A percentile compares a stretch with the other conserved stretches of the same genome.
These are phyloP conservation scores for Rallus limicola DNA, from an alignment of 2,113 vertebrate species.

Conservation along the genomic window DNA sequence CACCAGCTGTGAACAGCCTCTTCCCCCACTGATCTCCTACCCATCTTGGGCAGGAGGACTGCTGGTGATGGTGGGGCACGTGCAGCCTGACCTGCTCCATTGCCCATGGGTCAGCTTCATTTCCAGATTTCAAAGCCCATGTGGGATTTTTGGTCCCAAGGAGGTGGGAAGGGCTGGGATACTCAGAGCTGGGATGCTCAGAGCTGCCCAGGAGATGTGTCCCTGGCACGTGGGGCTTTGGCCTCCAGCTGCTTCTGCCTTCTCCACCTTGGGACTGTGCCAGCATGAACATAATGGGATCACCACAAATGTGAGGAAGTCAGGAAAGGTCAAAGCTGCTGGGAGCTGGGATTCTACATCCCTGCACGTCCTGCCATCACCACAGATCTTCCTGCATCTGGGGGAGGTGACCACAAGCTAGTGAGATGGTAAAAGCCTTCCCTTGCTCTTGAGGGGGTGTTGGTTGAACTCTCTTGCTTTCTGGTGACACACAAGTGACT, in stretches of 20 bases:
- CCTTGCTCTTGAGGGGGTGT: neutral
- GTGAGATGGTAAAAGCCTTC: neutral
- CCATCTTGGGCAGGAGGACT: neutral
- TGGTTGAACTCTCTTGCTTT: neutral
- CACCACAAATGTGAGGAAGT: neutral
- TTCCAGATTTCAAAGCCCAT: neutral
- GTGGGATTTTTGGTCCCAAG: neutral
- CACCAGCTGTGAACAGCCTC: neutral
- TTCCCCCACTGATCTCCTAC: neutral
- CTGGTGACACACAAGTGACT: rapidly evolving
- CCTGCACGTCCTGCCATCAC: too few species aligned
- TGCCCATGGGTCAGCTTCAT: neutral
- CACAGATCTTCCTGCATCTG: neutral
- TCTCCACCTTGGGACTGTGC: neutral
- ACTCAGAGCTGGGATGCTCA: neutral
- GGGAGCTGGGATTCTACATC: neutral
- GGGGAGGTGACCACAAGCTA: neutral
- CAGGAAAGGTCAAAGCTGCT: neutral
- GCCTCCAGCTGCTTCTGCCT: neutral
- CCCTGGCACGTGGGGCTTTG: neutral
- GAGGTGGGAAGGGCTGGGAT: neutral
- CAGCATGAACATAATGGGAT: rapidly evolving
- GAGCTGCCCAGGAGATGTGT: neutral
- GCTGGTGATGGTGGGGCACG: neutral
- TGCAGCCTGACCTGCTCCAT: neutral